These are phyloP conservation scores for Drosophila villosipedis DNA, from an alignment of 2,888 invertebrate genomes.

Conservation along the genomic window DNA sequence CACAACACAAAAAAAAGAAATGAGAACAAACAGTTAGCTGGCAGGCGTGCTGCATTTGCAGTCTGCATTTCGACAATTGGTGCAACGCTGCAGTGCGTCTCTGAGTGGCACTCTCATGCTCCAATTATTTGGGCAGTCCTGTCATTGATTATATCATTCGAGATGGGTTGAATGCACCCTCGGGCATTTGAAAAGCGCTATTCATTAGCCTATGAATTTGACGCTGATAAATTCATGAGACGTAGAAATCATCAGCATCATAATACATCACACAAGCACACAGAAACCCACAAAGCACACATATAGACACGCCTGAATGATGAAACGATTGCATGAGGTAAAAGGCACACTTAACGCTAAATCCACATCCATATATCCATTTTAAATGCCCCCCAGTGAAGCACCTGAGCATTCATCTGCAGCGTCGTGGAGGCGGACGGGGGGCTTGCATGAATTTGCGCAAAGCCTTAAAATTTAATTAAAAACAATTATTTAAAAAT, in stretches of 20 bases:
- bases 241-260: conserved; percentile 52
- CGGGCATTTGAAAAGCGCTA: conserved; percentile 46
- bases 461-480: conserved; percentile 72
- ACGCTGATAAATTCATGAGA: conserved; percentile 40
- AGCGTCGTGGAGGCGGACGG: background rate
- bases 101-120: conserved; percentile 77
- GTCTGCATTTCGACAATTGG: conserved; percentile 30
- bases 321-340: conserved; percentile 73
- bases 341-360: conserved; percentile 47
- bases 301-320: conserved; percentile 53
- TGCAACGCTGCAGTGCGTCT: conserved; percentile 68
- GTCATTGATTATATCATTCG: conserved; percentile 73
- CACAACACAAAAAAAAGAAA: conserved; percentile 13
- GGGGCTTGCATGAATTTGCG: conserved; percentile 68
- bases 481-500: conserved; percentile 79
- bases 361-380: conserved; percentile 17
- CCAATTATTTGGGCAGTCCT: conserved; percentile 70
- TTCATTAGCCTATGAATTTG: conserved; percentile 69
- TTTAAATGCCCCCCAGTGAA: conserved; percentile 16
- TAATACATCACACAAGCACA: conserved; percentile 22
- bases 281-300: conserved; percentile 4
- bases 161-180: conserved; percentile 68
- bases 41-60: conserved; percentile 25
- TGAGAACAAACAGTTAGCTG: conserved; percentile 62
- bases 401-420: conserved; percentile 53